phyloP scores from a whole-genome alignment of 2,888 invertebrate genomes.

The Ectemnius cavifrons region DNA sequence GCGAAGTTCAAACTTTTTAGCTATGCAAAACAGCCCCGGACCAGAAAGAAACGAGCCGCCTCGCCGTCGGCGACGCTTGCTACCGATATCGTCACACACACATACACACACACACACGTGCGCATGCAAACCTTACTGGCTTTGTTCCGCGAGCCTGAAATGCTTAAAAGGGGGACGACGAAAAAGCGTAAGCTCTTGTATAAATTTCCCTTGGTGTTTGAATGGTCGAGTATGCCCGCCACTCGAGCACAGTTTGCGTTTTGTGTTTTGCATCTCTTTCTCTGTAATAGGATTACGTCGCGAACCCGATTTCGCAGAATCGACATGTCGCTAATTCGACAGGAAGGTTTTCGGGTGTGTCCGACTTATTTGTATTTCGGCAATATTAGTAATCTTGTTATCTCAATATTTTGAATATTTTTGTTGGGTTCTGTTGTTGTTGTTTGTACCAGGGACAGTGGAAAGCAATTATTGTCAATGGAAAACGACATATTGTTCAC shows the following conservation, averaged over 20 bases:
- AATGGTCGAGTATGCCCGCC: not conserved
- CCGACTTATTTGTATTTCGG: too few species aligned
- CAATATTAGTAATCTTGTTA: too few species aligned
- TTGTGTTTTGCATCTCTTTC: not conserved
- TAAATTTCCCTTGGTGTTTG: slow-evolving; percentile 7
- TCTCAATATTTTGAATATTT: too few species aligned
- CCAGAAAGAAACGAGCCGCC: not conserved
- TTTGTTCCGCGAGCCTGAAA: not conserved
- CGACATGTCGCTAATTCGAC: not conserved
- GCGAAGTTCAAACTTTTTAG: slow-evolving; percentile 59
- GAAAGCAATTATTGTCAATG: too few species aligned
- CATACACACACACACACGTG: slow-evolving; percentile 8
- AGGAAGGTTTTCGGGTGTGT: too few species aligned
- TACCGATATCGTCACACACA: slow-evolving; percentile 23
- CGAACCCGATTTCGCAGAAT: not conserved
- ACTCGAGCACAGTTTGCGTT: not conserved
- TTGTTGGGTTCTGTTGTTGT: too few species aligned
- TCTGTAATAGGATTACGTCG: not conserved
- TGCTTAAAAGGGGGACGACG: slow-evolving; percentile 21
- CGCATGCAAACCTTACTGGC: not conserved
- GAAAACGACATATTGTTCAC: too few species aligned
- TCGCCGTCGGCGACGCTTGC: not conserved
- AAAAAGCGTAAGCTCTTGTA: slow-evolving; percentile 3
- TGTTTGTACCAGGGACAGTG: too few species aligned
- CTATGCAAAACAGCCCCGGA: slow-evolving; percentile 41